Evolutionary conservation across 1,140 invertebrate species (phyloP), one percentile per base, ranked within the genome.

Genomic region (Notospermus geniculatus): DNA sequence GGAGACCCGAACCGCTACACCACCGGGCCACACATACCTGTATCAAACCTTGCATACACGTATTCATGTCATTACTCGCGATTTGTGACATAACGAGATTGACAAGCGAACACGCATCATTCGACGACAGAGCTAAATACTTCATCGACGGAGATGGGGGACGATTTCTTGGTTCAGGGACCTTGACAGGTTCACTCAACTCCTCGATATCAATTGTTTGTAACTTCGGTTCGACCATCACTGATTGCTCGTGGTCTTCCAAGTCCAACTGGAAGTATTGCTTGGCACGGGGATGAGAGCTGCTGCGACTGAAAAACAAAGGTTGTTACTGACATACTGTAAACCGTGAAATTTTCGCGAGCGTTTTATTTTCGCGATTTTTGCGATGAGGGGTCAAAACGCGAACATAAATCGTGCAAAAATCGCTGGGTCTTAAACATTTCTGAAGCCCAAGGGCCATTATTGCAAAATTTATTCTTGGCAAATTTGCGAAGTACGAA

Each of bases 41-140:
- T 4, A 86, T 85, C 62, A 91, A 80, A 22, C 89, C 87, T 65
- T 88, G 83, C 59, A 91, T 85, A 56, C 85, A 84, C 39, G 78
- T 76, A 5, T 77, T 81, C 9, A 90, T 82, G 69, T 90, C 88
- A 11, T 86, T 81, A 70, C 85, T 88, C 23, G 87, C 86, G 62
- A 91, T 87, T 27, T 88, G 87, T 57, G 88, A 85, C 62, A 91
- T 81, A 1, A 84, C 79, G 50, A 81, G 67, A 60, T 81, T 82
- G 29, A 85, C 71, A 29, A 79, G 73, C 39, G 79, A 73, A 11
- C 75, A 70, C 1, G 80, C 79, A 66, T 81, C 78, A 43, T 68
- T 58, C 9, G 74, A 75, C 62, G 70, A 74, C 17, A 63, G 60
- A 4, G 69, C 39, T 43, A 71, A 43, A 64, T n/a, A 39, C 25